Evolutionary conservation across 2,113 vertebrate genomes (phyloP), one percentile per base, ranked within the genome.

Genomic region (Neotoma lepida): DNA sequence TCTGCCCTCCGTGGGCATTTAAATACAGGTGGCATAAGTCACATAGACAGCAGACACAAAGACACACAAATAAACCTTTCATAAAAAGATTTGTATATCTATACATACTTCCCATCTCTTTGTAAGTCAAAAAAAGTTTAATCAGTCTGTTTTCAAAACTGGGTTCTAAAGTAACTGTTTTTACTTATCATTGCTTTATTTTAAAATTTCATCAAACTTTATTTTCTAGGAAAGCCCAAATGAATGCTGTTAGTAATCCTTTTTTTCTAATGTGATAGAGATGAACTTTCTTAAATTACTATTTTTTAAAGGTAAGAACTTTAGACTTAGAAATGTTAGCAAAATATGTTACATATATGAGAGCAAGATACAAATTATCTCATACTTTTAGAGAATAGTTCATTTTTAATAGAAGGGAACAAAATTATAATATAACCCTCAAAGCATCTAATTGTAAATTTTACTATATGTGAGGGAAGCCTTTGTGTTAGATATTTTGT

Each of bases 41-140:
- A n/a, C n/a, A 28, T 24, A n/a, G 33, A 78, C 41, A 35, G 1
- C 54, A 39, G 22, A 39, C 24, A 61, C 54, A 82, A 58, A 28
- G 39, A 61, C 6, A 58, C 24, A 82, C 41, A 26, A n/a, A 20
- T 18, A 70, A 58, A 14, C 35, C n/a, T 41, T 41, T 41, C 9
- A 58, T 58, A 39, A 41, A 82, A 26, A 41, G 1, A 80, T 44
- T 76, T 92, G 54, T 41, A 66, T 88, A 89, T 44, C 10, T 92
- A n/a, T 61, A 0, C 28, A 68, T 68, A 80, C 0, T 0, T 64
- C 8, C 1, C 9, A 78, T 73, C 28, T 63, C 4, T 39, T 84
- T 86, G 56, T 28, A 84, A 66, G 63, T 92, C 71, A 81, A 30
- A 80, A 92, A 88, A 7, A 90, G 86, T 82, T 90, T 58, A 14